Conservation (phyloP, 2,797 vertebrate species). For the Erpetoichthys calabaricus region DNA sequence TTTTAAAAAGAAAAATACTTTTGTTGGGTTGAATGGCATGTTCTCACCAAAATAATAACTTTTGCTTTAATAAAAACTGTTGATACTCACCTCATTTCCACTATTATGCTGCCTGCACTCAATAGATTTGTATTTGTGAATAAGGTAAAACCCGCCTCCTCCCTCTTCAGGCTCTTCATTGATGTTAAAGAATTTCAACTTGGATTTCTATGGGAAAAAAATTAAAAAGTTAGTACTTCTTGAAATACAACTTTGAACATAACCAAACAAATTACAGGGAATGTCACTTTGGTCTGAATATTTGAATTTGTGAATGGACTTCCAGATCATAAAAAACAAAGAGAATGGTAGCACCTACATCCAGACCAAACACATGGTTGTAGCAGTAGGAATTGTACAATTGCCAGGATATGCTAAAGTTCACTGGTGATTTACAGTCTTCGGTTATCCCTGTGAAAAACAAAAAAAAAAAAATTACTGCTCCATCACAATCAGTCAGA, state of each 20-base stretch:
- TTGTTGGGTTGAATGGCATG: no score
- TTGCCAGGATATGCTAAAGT: constrained; percentile 44
- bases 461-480: neutral
- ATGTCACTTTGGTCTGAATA: no score
- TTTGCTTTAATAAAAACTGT: no score
- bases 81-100: constrained; percentile 25
- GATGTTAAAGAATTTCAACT: rapidly evolving
- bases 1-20: no score
- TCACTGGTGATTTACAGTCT: constrained; percentile 15
- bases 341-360: constrained; percentile 27
- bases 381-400: constrained; percentile 53
- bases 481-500: neutral
- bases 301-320: no score
- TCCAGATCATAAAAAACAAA: neutral
- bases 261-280: no score
- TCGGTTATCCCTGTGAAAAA: constrained; percentile 18
- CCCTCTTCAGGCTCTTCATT: constrained; percentile 5
- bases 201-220: constrained; percentile 7
- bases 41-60: no score
- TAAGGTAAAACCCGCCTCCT: constrained; percentile 31
- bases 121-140: constrained; percentile 20
- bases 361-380: constrained; percentile 32
- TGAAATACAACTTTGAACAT: no score
- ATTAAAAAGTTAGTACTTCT: neutral
- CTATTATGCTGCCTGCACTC: constrained; percentile 9